Base-by-base conservation (phyloP, 2,888 invertebrate genomes). In the Willowsia nigromaculata region DNA sequence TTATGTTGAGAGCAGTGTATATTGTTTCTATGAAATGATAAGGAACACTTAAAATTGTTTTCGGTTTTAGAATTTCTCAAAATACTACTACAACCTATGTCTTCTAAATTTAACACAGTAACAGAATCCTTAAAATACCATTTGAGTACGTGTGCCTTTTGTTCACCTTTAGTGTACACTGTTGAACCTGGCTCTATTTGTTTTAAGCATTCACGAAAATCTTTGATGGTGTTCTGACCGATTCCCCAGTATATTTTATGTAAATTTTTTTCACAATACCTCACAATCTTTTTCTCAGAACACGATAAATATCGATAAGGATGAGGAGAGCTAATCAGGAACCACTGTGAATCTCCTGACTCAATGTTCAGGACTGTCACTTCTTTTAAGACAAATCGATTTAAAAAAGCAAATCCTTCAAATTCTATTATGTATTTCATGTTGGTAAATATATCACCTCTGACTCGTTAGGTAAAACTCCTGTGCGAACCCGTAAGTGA, bases 401-500 rank as follows among this genome's bases (percentile, higher is more conserved):
- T 4, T 9, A 25, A 25, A 2, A 88, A 25, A 1, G 83, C 30
- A 80, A 59, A 90, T 2, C 90, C 90, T 59, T 90, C 89, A 62
- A 90, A 89, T 11, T 90, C 89, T 25, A 90, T 43, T 3, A 90
- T 22, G n/a, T 33, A 47, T 22, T 47, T 90, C 87, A 90, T 90
- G 80, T 30, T 76, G 90, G 27, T 2, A 47, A 1, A 40, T 53
- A 91, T 25, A 90, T 18, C 1, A 85, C 33, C 40, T 76, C 62
- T 1, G 59, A 65, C 68, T 90, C 85, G 0, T 11, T 11, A 9
- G 90, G 86, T 13, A 91, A 43, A 9, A 91, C 89, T 25, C 74
- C 85, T 56, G 56, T 50, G 15, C 74, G 5, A 1, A 91, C 85
- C 15, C 91, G 43, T 18, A 91, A 74, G 0, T 47, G 11, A 18